These are phyloP conservation scores for Perccottus glenii DNA, from an alignment of 2,113 vertebrate genomes.

Conservation along the genomic window DNA sequence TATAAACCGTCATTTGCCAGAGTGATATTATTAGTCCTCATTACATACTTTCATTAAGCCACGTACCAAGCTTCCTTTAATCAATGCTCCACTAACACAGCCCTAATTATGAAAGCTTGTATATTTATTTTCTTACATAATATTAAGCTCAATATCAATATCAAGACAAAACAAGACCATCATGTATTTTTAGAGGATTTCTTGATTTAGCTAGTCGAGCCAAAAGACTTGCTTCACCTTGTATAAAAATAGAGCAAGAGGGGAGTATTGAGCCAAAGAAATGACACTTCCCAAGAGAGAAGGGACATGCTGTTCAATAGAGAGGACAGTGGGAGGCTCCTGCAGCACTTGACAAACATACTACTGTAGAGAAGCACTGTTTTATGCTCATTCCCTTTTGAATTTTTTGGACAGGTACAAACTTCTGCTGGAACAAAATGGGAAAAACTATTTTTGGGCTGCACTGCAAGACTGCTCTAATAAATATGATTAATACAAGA, in stretches of 20 bases:
- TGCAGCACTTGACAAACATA: background rate
- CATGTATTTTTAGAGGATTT: slow-evolving; percentile 34
- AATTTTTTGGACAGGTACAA: background rate
- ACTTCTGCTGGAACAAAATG: slow-evolving; percentile 2
- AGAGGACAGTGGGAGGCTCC: slow-evolving; percentile 15
- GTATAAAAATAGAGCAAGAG: slow-evolving; percentile 62
- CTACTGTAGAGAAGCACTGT: background rate
- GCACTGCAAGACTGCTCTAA: slow-evolving; percentile 23
- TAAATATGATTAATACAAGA: slow-evolving; percentile 63
- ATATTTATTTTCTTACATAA: slow-evolving; percentile 35
- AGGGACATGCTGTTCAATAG: slow-evolving; percentile 43
- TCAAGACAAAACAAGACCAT: background rate
- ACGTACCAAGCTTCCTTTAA: slow-evolving; percentile 25
- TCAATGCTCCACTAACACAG: slow-evolving; percentile 37
- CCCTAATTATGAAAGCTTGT: slow-evolving; percentile 49
- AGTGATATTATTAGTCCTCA: slow-evolving; percentile 66
- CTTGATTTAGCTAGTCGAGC: slow-evolving; percentile 32
- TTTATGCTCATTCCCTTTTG: background rate
- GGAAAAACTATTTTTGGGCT: slow-evolving; percentile 36
- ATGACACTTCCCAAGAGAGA: slow-evolving; percentile 35
- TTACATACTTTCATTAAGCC: slow-evolving; percentile 55
- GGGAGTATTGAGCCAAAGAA: slow-evolving; percentile 38
- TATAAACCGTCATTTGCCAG: slow-evolving; percentile 52
- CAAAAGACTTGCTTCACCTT: slow-evolving; percentile 24
- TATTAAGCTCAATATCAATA: slow-evolving; percentile 28